These are phyloP conservation scores for Brenthis daphne DNA, from an alignment of 2,888 invertebrate species.

Conservation along the genomic window DNA sequence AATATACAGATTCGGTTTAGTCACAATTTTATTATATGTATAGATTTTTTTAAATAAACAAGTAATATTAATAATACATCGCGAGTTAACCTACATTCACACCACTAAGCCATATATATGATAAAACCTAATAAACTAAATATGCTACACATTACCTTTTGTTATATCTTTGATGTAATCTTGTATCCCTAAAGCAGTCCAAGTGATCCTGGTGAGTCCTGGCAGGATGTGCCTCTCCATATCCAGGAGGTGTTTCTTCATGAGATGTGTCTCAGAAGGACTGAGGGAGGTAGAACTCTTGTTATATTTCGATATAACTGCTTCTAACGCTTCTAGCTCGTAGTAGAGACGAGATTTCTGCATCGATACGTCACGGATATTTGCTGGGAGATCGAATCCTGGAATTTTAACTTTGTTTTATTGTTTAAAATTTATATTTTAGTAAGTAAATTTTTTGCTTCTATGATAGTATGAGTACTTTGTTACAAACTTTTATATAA, in stretches of 20 bases:
- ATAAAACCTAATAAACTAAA: too few species aligned
- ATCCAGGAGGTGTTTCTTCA: conserved; percentile 86
- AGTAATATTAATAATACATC: too few species aligned
- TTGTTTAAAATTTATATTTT: too few species aligned
- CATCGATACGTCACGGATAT: conserved; percentile 80
- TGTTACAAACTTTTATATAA: too few species aligned
- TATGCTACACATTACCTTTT: conserved; percentile 54
- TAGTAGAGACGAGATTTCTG: conserved; percentile 84
- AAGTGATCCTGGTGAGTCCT: conserved; percentile 91
- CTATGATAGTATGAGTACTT: too few species aligned
- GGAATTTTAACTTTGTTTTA: not conserved
- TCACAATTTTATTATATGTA: too few species aligned
- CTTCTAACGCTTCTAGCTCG: conserved; percentile 84
- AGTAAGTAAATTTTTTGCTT: too few species aligned
- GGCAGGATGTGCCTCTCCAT: conserved; percentile 90
- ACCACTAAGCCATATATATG: too few species aligned
- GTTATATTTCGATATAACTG: conserved; percentile 85
- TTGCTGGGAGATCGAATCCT: conserved; percentile 73
- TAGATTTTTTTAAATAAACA: too few species aligned
- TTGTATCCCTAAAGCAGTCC: conserved; percentile 91
- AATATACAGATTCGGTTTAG: too few species aligned
- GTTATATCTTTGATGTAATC: conserved; percentile 84
- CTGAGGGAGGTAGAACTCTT: conserved; percentile 84
- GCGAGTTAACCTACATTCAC: too few species aligned
- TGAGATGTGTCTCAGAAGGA: conserved; percentile 86